Evolutionary conservation across 2,113 vertebrate genomes (phyloP), one percentile per base, ranked within the genome.

Genomic region (Hemichromis elongatus): DNA sequence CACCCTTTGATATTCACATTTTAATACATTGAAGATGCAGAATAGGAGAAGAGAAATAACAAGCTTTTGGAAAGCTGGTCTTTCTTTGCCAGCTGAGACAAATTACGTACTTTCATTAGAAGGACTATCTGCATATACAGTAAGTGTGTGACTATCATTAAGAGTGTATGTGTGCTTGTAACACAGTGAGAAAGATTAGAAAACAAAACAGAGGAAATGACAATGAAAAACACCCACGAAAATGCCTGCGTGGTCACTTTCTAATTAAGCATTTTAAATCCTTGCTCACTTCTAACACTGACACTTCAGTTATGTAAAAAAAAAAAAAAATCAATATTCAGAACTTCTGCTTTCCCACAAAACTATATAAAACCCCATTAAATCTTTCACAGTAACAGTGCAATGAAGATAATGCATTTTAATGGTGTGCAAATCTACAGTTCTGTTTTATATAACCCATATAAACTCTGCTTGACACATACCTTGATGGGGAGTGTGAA

Each of bases 401-500:
- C 42, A 73, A 28, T 75, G 24, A 50, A 50, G 50, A 50, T 30
- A 73, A 47, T 28, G 24, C 3, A 8, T 50, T 50, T 73, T 28
- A 26, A 45, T 28, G 66, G 24, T 47, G 5, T 75, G 4, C 28
- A 75, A 52, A 75, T 52, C 4, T n/a, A 6, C 26, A 75, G 16
- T 75, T 21, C 9, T 54, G 9, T 24, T 30, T 30, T 4, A 73
- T 50, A 33, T 33, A 52, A 30, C 45, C 68, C 14, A 50, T 73
- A 19, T 30, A 75, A 47, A 24, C 16, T 50, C 26, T 56, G 35
- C 61, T 10, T n/a, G 9, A 26, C 30, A 85, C 92, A 57, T 86
- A 96, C 96, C 96, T 61, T 97, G 96, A 50, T 95, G 92, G 1
- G 97, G 96, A 3, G 97, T 98, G 84, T 97, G 96, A 80, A 99